Percentiles rank a stretch among this genome's conserved stretches.
phyloP scores from a whole-genome alignment of 2,113 vertebrate genomes.

The Pogonocichla stellata region DNA sequence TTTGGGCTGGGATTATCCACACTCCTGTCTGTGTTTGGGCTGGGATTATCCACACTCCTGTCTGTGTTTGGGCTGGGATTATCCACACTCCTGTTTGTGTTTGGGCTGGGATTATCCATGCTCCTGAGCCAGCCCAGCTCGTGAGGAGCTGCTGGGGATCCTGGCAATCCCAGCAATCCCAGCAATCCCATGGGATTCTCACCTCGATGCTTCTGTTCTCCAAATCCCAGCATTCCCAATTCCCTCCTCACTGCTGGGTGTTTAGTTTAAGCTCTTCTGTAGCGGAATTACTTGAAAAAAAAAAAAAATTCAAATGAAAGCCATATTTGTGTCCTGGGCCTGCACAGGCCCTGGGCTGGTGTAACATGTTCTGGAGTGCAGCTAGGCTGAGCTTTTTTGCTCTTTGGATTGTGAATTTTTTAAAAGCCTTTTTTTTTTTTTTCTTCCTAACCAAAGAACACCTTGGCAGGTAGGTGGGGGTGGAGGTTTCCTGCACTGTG shows the following conservation, averaged over 20 bases:
- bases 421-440: background rate
- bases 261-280: background rate
- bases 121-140: background rate
- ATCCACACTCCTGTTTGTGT: background rate
- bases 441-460: constrained; percentile 27
- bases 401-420: background rate
- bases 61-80: background rate
- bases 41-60: background rate
- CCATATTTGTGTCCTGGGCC: background rate
- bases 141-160: too few species aligned
- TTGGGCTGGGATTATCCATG: background rate
- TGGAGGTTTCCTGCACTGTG: background rate
- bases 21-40: too few species aligned
- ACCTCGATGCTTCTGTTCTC: background rate
- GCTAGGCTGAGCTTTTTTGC: background rate
- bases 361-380: background rate
- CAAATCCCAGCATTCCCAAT: rapidly evolving
- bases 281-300: background rate
- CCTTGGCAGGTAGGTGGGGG: rapidly evolving
- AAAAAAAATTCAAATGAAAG: background rate
- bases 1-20: background rate
- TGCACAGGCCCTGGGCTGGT: background rate
- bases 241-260: background rate
- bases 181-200: too few species aligned
- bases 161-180: rapidly evolving